Evolutionary conservation across 2,113 vertebrate species (phyloP).

Genomic region (Oophaga pumilio): DNA sequence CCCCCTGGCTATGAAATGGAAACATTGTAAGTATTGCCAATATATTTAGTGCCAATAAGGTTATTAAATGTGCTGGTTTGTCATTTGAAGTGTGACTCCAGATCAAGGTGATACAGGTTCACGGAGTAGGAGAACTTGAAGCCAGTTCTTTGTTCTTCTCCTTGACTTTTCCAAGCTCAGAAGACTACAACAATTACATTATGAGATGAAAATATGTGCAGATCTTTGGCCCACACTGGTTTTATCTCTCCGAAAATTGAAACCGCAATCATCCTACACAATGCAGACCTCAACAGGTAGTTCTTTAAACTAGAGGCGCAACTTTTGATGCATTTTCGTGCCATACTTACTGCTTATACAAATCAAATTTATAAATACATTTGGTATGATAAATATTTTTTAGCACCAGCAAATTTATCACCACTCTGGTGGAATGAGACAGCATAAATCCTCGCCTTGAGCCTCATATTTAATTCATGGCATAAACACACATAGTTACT

Average conservation of each 20-base stretch:
- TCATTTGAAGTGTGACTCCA: neutral
- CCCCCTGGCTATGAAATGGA: neutral
- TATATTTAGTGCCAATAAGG: neutral
- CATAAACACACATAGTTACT: constrained; percentile 42
- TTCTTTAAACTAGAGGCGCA: neutral
- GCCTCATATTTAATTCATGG: constrained; percentile 54
- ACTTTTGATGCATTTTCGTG: constrained; percentile 39
- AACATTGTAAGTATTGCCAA: neutral
- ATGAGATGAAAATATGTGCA: neutral
- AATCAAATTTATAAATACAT: constrained; percentile 53
- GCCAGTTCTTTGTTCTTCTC: neutral
- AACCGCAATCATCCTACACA: neutral
- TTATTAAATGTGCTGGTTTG: neutral
- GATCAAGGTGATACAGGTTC: neutral
- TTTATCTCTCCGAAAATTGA: neutral
- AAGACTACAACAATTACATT: neutral
- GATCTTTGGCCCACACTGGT: no score
- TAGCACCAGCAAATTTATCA: constrained; percentile 46
- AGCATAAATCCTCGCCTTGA: constrained; percentile 33
- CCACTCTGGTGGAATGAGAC: constrained; percentile 47
- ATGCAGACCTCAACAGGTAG: neutral
- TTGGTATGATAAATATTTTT: constrained; percentile 53
- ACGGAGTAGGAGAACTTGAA: neutral
- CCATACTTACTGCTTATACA: constrained; percentile 14
- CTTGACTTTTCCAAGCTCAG: neutral